Percentiles rank a stretch among this genome's conserved stretches.
These are phyloP conservation scores for Astreopora myriophthalma DNA, from an alignment of 64 coral and sea anemone genomes.

Conservation along the genomic window DNA sequence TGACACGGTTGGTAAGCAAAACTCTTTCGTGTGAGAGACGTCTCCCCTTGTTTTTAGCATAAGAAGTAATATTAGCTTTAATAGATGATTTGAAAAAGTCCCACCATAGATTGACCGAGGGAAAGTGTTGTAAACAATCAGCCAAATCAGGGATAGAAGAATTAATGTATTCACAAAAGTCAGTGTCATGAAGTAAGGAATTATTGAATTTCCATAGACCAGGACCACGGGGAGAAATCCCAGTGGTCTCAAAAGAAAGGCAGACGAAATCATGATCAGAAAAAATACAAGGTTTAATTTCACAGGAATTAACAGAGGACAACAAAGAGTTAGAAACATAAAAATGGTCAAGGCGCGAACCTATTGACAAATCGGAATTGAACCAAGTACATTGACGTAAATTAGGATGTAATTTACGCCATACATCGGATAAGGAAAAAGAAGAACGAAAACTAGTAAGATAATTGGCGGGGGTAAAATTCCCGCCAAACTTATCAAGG, in stretches of 20 bases:
- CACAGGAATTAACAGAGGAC: neutral
- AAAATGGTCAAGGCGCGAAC: neutral
- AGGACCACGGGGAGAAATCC: neutral
- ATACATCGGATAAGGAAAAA: conserved; percentile 19
- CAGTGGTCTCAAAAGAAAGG: neutral
- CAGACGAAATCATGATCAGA: conserved; percentile 27
- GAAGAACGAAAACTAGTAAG: neutral
- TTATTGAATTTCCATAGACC: conserved; percentile 14
- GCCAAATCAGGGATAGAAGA: neutral
- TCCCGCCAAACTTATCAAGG: neutral
- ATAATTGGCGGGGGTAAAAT: neutral
- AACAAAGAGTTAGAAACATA: neutral
- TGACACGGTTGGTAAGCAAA: neutral
- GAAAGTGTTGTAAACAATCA: neutral
- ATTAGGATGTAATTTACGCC: neutral
- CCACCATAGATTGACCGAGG: neutral
- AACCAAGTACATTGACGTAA: conserved; percentile 19
- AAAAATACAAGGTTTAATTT: neutral
- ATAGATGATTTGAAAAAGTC: neutral
- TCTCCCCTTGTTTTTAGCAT: neutral
- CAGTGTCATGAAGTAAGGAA: neutral
- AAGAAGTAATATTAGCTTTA: neutral
- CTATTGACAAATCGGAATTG: neutral
- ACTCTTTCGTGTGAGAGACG: neutral
- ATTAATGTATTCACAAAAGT: neutral